Percentiles rank a stretch among this genome's conserved stretches.
phyloP scores from a whole-genome alignment of 2,888 invertebrate genomes.

The Bedellia somnulentella region DNA sequence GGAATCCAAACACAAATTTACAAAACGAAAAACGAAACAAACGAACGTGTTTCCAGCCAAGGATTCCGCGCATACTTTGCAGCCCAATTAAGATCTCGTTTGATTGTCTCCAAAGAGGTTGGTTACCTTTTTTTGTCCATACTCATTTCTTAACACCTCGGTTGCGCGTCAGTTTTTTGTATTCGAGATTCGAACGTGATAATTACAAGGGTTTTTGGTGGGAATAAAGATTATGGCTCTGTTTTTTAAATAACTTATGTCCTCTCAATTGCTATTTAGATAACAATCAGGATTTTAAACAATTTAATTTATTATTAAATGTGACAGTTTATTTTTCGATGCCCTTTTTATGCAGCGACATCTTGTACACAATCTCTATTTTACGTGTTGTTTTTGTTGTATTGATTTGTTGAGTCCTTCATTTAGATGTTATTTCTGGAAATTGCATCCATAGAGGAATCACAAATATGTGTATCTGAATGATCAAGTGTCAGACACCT shows the following conservation, averaged over 20 bases:
- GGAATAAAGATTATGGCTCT: constrained; percentile 19
- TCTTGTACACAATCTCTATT: background rate
- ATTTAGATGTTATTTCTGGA: no score
- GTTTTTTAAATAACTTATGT: constrained; percentile 19
- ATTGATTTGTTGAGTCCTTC: no score
- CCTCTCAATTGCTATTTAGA: constrained; percentile 4
- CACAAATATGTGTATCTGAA: no score
- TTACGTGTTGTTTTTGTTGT: no score
- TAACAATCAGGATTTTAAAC: constrained; percentile 4
- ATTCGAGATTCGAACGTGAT: constrained; percentile 14
- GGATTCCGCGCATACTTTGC: constrained; percentile 32
- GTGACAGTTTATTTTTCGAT: constrained; percentile 4
- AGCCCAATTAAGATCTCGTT: constrained; percentile 49
- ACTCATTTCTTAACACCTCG: constrained; percentile 32
- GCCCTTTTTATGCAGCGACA: background rate
- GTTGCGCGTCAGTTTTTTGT: constrained; percentile 6
- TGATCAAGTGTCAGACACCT: no score
- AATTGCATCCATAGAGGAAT: no score
- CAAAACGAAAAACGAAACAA: constrained; percentile 17
- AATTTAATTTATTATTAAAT: constrained; percentile 4
- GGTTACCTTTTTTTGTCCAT: constrained; percentile 14
- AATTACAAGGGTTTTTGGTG: constrained; percentile 15
- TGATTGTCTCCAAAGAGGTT: constrained; percentile 30
- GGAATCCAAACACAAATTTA: constrained; percentile 19
- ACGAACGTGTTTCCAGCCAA: constrained; percentile 12